These are phyloP conservation scores for Tigriopus californicus DNA, from an alignment of 2,888 invertebrate species.

Conservation along the genomic window DNA sequence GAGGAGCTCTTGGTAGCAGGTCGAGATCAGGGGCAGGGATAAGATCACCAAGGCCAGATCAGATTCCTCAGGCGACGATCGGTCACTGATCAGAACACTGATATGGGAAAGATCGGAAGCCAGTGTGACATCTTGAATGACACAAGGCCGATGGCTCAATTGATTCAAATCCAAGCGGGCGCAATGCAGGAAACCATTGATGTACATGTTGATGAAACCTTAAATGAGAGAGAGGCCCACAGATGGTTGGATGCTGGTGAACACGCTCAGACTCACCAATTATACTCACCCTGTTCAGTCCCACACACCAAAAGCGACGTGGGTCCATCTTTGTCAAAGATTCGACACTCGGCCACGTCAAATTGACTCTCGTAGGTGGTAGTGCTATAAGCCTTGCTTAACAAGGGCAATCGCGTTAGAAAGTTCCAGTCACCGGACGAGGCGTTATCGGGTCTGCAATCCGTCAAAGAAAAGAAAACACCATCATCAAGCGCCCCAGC, in stretches of 20 bases:
- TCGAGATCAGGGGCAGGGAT: conserved; percentile 35
- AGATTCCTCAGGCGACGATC: not conserved
- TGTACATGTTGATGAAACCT: not conserved
- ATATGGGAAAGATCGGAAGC: not conserved
- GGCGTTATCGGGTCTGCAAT: not conserved
- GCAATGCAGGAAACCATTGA: not conserved
- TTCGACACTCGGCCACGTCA: conserved; percentile 3
- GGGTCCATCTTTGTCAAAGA: not conserved
- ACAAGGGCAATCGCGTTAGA: conserved; percentile 1
- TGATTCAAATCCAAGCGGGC: not conserved
- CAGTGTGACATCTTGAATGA: not conserved
- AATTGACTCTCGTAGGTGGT: not conserved
- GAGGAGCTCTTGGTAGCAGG: conserved; percentile 48
- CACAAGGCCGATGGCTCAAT: no score
- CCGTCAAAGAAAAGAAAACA: no score
- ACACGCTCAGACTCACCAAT: no score
- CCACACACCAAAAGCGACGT: not conserved
- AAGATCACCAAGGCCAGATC: not conserved
- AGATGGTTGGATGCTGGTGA: no score
- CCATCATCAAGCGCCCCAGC: no score
- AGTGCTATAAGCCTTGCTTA: conserved; percentile 9
- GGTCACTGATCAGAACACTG: not conserved
- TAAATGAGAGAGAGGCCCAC: not conserved
- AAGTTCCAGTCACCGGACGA: not conserved
- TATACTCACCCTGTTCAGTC: conserved; percentile 3